Conservation (phyloP, 2,797 vertebrate genomes). For the Etheostoma perlongum region DNA sequence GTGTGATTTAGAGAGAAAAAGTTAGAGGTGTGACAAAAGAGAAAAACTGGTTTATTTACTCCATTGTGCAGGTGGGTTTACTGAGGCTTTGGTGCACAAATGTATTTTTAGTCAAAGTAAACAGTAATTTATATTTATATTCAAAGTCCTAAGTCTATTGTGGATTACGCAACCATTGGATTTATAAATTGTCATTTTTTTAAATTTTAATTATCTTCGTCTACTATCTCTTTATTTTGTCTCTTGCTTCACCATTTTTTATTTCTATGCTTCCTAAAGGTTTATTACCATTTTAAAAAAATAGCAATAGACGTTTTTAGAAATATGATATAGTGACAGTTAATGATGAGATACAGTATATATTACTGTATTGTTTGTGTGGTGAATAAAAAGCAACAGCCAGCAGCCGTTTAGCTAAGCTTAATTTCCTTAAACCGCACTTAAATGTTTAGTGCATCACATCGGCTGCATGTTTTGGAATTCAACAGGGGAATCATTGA, state of each 20-base stretch:
- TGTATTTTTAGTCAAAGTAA: neutral
- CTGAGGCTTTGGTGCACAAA: neutral
- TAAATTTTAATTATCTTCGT: neutral
- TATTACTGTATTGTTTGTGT: no score
- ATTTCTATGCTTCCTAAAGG: neutral
- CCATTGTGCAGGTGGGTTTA: neutral
- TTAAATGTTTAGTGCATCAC: neutral
- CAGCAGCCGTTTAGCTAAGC: no score
- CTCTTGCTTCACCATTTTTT: neutral
- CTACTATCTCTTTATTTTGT: neutral
- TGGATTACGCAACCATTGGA: neutral
- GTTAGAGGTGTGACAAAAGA: slow-evolving; percentile 13
- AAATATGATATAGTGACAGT: no score
- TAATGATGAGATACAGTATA: no score
- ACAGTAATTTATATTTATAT: neutral
- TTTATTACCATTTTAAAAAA: no score
- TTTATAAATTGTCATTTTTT: neutral
- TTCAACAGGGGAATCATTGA: neutral
- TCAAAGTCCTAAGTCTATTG: neutral
- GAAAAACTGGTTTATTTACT: slow-evolving; percentile 35
- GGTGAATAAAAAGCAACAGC: neutral
- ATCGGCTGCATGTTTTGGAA: neutral
- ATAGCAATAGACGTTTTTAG: no score
- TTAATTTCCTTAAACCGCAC: no score
- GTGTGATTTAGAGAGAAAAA: neutral